phyloP scores from a whole-genome alignment of 2,888 invertebrate genomes.

The Octonoba sinensis region DNA sequence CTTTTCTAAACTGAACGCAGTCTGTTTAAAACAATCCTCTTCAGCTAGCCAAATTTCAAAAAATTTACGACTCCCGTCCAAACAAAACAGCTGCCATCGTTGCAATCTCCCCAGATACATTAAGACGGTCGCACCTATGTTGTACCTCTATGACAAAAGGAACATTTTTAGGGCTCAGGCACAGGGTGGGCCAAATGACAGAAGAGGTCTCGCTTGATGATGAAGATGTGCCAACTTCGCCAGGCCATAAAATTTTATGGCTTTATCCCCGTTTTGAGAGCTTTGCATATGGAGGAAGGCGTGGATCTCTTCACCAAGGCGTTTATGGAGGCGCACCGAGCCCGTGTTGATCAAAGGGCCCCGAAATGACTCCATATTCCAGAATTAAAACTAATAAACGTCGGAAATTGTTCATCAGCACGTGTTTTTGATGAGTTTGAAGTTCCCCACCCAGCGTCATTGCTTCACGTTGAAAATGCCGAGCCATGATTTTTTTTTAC shows the following conservation, averaged over 20 bases:
- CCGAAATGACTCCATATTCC: slow-evolving; percentile 55
- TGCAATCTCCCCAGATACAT: slow-evolving; percentile 18
- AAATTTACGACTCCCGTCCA: slow-evolving; percentile 44
- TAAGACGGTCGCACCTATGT: slow-evolving; percentile 19
- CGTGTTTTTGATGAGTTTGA: slow-evolving; percentile 60
- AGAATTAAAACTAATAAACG: slow-evolving; percentile 64
- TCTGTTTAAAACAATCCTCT: too few relatives aligned
- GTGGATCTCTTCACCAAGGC: slow-evolving; percentile 15
- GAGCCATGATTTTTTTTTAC: too few relatives aligned
- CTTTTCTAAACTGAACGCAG: too few relatives aligned
- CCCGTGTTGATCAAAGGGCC: slow-evolving; percentile 41
- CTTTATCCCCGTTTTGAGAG: slow-evolving; percentile 21
- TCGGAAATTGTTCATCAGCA: slow-evolving; percentile 54
- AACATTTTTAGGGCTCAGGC: slow-evolving; percentile 10
- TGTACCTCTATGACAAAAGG: slow-evolving; percentile 7
- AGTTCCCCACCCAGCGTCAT: slow-evolving; percentile 6
- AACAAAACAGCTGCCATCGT: slow-evolving; percentile 21
- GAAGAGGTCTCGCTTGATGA: slow-evolving; percentile 42
- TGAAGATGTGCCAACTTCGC: slow-evolving; percentile 58
- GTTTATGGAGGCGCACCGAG: slow-evolving; percentile 11
- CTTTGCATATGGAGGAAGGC: slow-evolving; percentile 30
- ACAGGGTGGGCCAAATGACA: slow-evolving; percentile 40
- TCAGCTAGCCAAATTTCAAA: slow-evolving; percentile 26
- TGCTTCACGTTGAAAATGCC: too few relatives aligned
- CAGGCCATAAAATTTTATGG: slow-evolving; percentile 55